Conservation (phyloP, 2,113 vertebrate species). For the Siniperca knerii region DNA sequence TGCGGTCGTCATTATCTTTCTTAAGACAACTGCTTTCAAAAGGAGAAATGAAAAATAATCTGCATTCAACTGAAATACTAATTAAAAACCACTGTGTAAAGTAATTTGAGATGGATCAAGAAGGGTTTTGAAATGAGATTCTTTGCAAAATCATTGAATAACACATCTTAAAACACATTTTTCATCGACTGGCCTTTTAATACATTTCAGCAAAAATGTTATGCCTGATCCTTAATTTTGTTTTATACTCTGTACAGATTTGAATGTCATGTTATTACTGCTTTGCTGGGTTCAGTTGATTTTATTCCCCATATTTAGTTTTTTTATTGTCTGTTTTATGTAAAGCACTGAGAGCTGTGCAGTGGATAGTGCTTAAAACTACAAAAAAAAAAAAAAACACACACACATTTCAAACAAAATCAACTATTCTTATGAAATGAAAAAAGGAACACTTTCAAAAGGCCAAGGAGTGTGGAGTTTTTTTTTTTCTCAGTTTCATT, state of each 20-base stretch:
- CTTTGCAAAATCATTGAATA: slow-evolving; percentile 8
- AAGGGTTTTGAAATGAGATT: neutral
- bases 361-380: neutral
- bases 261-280: neutral
- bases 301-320: neutral
- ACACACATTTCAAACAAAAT: neutral
- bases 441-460: slow-evolving; percentile 29
- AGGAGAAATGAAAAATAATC: neutral
- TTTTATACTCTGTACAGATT: neutral
- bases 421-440: slow-evolving; percentile 7
- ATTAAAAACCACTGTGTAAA: slow-evolving; percentile 18
- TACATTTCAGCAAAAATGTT: neutral
- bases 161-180: neutral
- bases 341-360: too few relatives aligned
- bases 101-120: neutral
- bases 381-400: too few relatives aligned
- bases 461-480: neutral
- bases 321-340: neutral
- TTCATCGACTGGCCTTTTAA: neutral
- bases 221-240: neutral
- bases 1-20: neutral
- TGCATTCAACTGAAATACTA: neutral
- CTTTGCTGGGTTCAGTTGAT: too few relatives aligned
- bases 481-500: slow-evolving; percentile 22
- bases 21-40: slow-evolving; percentile 1